phyloP scores from a whole-genome alignment of 2,888 invertebrate species.

The Plagiodera versicolora region DNA sequence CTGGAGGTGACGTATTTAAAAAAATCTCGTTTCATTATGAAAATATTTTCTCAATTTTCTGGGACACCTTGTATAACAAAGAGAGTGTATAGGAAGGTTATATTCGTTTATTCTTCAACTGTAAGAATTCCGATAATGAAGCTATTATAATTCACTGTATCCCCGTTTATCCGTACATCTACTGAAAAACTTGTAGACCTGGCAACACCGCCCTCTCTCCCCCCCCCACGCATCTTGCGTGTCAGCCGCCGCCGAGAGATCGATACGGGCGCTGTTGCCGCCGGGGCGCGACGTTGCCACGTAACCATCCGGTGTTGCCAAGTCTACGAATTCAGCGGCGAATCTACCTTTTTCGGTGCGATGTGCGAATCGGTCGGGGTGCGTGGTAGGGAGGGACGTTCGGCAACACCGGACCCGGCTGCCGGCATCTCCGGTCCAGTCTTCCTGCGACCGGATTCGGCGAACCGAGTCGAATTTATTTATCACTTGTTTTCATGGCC shows the following conservation, averaged over 20 bases:
- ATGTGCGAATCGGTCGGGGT: too few species aligned
- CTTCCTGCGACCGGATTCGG: conserved; percentile 31
- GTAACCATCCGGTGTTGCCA: neutral
- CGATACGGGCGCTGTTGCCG: conserved; percentile 32
- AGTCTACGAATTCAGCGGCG: neutral
- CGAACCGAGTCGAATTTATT: too few species aligned
- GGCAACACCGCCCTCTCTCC: neutral
- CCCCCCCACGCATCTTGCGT: too few species aligned
- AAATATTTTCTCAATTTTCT: too few species aligned
- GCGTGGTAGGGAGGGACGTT: conserved; percentile 31
- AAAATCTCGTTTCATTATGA: too few species aligned
- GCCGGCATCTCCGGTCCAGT: conserved; percentile 21
- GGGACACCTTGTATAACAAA: too few species aligned
- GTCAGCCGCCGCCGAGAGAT: conserved; percentile 34
- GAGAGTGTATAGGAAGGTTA: too few species aligned
- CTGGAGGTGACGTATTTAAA: too few species aligned
- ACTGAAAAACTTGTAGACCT: neutral
- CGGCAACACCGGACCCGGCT: conserved; percentile 37
- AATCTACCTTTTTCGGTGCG: neutral
- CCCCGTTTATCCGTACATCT: too few species aligned
- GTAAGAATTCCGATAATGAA: too few species aligned
- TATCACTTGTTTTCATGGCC: conserved; percentile 17
- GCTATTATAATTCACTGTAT: too few species aligned
- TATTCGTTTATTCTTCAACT: too few species aligned
- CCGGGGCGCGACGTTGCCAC: conserved; percentile 17